phyloP scores from a whole-genome alignment of 2,888 invertebrate genomes.

The Tinea semifulvella region DNA sequence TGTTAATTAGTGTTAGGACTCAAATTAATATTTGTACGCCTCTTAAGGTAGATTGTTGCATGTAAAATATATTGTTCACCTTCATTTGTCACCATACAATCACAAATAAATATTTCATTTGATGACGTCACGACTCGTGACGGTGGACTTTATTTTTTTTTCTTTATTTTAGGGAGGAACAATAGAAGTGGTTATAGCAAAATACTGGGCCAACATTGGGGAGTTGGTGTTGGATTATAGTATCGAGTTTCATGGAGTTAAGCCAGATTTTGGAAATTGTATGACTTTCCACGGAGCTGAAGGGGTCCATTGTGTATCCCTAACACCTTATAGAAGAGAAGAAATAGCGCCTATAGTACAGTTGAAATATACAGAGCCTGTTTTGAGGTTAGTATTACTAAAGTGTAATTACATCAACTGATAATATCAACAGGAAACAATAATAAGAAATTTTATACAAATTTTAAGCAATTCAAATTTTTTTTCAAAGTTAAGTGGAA shows the following conservation, averaged over 20 bases:
- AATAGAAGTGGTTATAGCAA: constrained; percentile 89
- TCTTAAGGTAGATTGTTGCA: no score
- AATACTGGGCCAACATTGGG: constrained; percentile 94
- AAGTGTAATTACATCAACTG: no score
- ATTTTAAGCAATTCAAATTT: no score
- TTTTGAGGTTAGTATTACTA: constrained; percentile 65
- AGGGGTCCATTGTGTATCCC: constrained; percentile 76
- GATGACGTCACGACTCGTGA: no score
- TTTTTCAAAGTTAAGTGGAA: no score
- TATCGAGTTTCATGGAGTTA: constrained; percentile 84
- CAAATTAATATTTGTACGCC: no score
- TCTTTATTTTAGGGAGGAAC: constrained; percentile 70
- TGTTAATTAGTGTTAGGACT: no score
- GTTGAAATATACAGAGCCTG: constrained; percentile 78
- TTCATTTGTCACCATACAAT: no score
- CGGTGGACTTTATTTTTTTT: not conserved
- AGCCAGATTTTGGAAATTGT: constrained; percentile 69
- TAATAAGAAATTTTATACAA: no score
- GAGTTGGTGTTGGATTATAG: constrained; percentile 77
- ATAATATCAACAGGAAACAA: no score
- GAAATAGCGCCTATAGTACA: constrained; percentile 80
- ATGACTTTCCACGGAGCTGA: constrained; percentile 78
- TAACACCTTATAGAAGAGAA: constrained; percentile 77
- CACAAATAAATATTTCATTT: no score
- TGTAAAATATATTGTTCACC: no score